Evolutionary conservation across 2,113 vertebrate species (phyloP).

Genomic region (Plotosus lineatus): DNA sequence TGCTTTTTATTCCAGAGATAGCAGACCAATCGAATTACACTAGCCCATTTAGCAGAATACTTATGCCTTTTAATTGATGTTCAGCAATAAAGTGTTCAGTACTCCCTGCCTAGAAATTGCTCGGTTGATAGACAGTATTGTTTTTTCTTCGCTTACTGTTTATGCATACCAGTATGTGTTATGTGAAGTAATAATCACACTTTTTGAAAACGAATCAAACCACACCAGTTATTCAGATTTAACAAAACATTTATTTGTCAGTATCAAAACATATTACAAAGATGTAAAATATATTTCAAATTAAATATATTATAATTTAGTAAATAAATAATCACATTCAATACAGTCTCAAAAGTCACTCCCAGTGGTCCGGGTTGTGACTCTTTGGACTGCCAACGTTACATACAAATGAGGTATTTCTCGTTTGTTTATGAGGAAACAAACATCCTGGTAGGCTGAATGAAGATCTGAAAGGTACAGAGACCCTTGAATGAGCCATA

Average conservation of each 20-base stretch:
- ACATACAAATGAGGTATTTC: constrained; percentile 77
- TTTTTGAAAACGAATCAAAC: not conserved
- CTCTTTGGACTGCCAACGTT: constrained; percentile 63
- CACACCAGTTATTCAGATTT: not conserved
- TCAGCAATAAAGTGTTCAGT: not conserved
- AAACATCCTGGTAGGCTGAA: constrained; percentile 52
- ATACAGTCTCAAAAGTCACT: constrained; percentile 56
- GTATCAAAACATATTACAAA: constrained; percentile 72
- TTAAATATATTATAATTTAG: constrained; percentile 83
- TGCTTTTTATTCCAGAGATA: too few relatives aligned
- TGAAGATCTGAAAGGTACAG: constrained; percentile 60
- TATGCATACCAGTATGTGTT: not conserved
- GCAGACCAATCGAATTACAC: too few relatives aligned
- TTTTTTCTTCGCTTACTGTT: not conserved
- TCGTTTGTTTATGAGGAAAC: constrained; percentile 53
- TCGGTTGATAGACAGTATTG: not conserved
- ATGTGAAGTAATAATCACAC: too few relatives aligned
- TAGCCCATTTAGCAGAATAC: too few relatives aligned
- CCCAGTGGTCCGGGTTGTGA: constrained; percentile 59
- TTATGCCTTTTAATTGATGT: not conserved
- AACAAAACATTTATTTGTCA: constrained; percentile 66
- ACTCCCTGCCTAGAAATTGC: not conserved
- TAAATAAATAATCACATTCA: constrained; percentile 77
- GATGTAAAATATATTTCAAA: constrained; percentile 73
- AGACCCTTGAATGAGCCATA: constrained; percentile 51